phyloP scores from a whole-genome alignment of 1,140 invertebrate genomes.

The Drosophila punjabiensis region DNA sequence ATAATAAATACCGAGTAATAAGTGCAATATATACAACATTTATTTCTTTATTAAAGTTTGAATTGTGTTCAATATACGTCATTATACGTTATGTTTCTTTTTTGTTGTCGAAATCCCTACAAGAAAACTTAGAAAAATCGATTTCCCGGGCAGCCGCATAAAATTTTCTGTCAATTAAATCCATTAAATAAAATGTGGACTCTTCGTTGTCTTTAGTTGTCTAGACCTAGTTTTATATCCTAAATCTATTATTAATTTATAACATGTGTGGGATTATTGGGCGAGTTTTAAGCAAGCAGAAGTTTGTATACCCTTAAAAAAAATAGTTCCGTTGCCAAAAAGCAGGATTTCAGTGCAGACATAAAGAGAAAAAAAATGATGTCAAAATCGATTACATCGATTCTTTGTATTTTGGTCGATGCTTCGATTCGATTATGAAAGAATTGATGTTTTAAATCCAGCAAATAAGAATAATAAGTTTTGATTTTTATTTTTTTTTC shows the following conservation, averaged over 20 bases:
- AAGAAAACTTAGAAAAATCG: not conserved
- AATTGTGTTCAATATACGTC: conserved; percentile 6
- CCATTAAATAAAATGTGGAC: conserved; percentile 9
- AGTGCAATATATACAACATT: not conserved
- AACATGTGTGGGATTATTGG: conserved; percentile 4
- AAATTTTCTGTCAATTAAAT: conserved; percentile 5
- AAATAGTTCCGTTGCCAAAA: not conserved
- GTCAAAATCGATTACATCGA: too few species aligned
- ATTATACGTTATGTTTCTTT: not conserved
- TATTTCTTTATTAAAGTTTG: not conserved
- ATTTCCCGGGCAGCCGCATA: not conserved
- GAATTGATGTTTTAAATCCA: too few species aligned
- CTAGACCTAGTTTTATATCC: conserved; percentile 17
- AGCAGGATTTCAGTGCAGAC: too few species aligned
- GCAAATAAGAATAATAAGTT: too few species aligned
- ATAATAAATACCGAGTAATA: not conserved
- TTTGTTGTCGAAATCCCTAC: not conserved
- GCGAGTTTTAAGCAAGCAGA: not conserved
- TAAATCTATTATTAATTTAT: conserved; percentile 13
- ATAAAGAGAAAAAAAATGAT: too few species aligned
- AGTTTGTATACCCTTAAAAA: not conserved
- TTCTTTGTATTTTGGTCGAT: too few species aligned
- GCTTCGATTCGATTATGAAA: too few species aligned
- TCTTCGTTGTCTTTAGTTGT: not conserved
- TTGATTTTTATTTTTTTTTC: too few species aligned